These are phyloP conservation scores for Acronicta psi DNA, from an alignment of 2,888 invertebrate species.

Conservation along the genomic window DNA sequence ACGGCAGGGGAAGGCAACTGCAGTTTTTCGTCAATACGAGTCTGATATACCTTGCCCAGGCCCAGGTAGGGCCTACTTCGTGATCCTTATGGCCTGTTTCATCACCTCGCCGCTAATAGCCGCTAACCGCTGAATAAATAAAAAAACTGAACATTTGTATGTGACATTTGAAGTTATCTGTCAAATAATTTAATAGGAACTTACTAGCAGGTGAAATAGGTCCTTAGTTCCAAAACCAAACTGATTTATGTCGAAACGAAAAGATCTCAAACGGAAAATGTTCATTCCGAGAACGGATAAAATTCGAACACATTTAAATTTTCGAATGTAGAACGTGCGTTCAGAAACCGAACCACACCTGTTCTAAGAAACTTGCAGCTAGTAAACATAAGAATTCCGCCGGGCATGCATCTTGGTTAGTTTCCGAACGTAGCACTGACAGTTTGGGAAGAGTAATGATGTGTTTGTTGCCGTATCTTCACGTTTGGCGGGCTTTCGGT, in stretches of 20 bases:
- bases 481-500: conserved; percentile 49
- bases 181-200: too few species aligned
- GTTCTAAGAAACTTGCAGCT: conserved; percentile 48
- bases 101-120: too few species aligned
- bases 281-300: conserved; percentile 3
- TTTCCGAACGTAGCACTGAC: conserved; percentile 61
- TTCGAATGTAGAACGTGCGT: conserved; percentile 39
- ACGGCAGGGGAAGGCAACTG: too few species aligned
- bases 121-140: too few species aligned
- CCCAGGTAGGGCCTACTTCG: too few species aligned
- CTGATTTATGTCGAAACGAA: too few species aligned
- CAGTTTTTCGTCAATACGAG: too few species aligned
- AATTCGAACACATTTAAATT: conserved; percentile 30
- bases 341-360: conserved; percentile 47
- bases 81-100: too few species aligned
- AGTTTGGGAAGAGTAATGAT: conserved; percentile 64
- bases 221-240: background rate
- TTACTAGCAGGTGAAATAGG: too few species aligned
- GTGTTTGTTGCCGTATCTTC: conserved; percentile 59
- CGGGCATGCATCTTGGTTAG: conserved; percentile 63
- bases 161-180: too few species aligned
- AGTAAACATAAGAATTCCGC: conserved; percentile 68
- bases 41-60: too few species aligned
- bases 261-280: background rate
- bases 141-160: too few species aligned